Percentiles rank a stretch among this genome's conserved stretches.
Evolutionary conservation across 2,113 vertebrate species (phyloP).

Genomic region (Phaethornis superciliosus): DNA sequence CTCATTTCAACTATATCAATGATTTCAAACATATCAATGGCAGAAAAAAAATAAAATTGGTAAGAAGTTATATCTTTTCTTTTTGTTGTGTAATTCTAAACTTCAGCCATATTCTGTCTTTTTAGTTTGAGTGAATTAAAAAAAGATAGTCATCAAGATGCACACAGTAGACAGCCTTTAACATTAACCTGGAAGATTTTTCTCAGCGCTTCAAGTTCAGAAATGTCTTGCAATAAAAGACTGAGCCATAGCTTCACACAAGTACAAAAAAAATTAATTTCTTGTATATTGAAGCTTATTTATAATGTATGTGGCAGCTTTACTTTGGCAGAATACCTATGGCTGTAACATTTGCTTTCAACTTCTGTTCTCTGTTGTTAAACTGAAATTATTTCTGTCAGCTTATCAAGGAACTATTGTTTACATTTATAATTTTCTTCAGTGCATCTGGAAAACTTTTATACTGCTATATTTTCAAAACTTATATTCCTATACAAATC

Average conservation of each 20-base stretch:
- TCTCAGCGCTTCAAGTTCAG: neutral
- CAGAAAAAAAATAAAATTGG: neutral
- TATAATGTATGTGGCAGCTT: neutral
- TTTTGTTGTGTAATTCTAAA: neutral
- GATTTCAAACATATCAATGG: neutral
- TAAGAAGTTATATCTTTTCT: neutral
- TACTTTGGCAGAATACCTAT: neutral
- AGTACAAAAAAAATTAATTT: neutral
- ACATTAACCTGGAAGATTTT: neutral
- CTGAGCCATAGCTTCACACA: neutral
- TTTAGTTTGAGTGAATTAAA: neutral
- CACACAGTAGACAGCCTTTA: neutral
- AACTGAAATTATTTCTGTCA: constrained; percentile 6
- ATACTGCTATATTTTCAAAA: neutral
- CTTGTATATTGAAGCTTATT: neutral
- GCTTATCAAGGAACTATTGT: neutral
- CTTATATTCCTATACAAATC: neutral
- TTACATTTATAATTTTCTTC: constrained; percentile 9
- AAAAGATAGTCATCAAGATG: neutral
- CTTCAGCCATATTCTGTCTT: neutral
- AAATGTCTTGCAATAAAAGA: neutral
- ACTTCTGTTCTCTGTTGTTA: neutral
- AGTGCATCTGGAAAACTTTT: neutral
- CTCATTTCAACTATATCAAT: neutral
- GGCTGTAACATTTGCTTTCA: neutral